phyloP scores from a whole-genome alignment of 2,113 vertebrate genomes.

The Halcyon senegalensis region DNA sequence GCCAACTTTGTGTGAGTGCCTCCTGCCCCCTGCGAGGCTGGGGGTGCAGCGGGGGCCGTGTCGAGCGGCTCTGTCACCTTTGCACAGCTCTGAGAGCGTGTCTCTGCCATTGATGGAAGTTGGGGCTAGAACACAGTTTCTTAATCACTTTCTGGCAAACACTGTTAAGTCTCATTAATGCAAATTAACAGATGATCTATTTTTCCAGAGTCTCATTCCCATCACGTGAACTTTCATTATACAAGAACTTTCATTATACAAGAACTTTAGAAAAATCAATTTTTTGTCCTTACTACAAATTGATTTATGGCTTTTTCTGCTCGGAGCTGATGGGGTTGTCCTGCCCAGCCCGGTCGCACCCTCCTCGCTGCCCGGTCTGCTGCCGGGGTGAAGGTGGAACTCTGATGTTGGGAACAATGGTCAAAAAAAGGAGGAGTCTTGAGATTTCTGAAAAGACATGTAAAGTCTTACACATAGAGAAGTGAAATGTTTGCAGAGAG shows the following conservation, averaged over 20 bases:
- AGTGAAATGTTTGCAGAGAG: neutral
- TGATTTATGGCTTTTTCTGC: neutral
- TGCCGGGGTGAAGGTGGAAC: fast-evolving
- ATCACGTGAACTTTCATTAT: neutral
- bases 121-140: neutral
- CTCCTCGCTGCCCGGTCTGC: fast-evolving
- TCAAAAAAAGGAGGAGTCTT: neutral
- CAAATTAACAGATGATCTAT: conserved; percentile 64
- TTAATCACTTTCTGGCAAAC: conserved; percentile 65
- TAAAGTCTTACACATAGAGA: neutral
- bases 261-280: neutral
- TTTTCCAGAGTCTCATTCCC: conserved; percentile 15
- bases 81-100: neutral
- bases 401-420: fast-evolving
- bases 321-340: neutral
- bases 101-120: conserved; percentile 18
- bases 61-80: neutral
- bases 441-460: neutral
- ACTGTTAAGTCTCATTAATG: conserved; percentile 73
- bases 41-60: neutral
- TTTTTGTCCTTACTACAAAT: neutral
- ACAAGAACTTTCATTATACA: neutral
- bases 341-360: fast-evolving
- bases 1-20: fast-evolving
- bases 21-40: fast-evolving